Conservation (phyloP, 1,140 invertebrate species). For the Rhyacophila brunnea region DNA sequence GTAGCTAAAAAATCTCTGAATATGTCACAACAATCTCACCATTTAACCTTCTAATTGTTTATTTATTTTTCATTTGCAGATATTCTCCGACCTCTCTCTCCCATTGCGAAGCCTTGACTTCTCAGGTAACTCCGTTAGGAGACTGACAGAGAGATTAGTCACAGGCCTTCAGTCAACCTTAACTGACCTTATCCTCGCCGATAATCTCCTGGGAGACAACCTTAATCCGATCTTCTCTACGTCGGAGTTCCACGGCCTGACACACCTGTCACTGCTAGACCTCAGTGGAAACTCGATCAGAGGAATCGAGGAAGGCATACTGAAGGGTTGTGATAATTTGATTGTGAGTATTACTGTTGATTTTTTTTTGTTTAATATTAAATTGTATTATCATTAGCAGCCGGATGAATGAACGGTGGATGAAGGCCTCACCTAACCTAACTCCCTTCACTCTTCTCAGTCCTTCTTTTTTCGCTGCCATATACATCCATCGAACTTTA, state of each 20-base stretch:
- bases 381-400: no score
- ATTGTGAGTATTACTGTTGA: conserved; percentile 58
- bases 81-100: conserved; percentile 56
- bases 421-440: no score
- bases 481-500: no score
- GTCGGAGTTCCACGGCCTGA: conserved; percentile 76
- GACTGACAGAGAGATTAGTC: conserved; percentile 75
- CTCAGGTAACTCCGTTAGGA: conserved; percentile 76
- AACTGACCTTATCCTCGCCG: conserved; percentile 68
- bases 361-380: background rate
- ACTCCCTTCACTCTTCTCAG: no score
- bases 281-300: conserved; percentile 76
- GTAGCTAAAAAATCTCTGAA: no score
- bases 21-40: no score
- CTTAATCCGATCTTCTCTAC: conserved; percentile 87
- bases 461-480: no score
- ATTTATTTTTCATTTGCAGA: no score
- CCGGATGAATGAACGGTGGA: no score
- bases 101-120: conserved; percentile 75
- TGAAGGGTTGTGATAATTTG: conserved; percentile 76
- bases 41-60: no score
- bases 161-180: conserved; percentile 65
- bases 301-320: conserved; percentile 78
- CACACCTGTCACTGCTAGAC: conserved; percentile 70
- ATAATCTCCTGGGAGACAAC: conserved; percentile 84